Percentiles rank a stretch among this genome's conserved stretches.
phyloP scores from a whole-genome alignment of 2,113 vertebrate species.

The Phainopepla nitens region DNA sequence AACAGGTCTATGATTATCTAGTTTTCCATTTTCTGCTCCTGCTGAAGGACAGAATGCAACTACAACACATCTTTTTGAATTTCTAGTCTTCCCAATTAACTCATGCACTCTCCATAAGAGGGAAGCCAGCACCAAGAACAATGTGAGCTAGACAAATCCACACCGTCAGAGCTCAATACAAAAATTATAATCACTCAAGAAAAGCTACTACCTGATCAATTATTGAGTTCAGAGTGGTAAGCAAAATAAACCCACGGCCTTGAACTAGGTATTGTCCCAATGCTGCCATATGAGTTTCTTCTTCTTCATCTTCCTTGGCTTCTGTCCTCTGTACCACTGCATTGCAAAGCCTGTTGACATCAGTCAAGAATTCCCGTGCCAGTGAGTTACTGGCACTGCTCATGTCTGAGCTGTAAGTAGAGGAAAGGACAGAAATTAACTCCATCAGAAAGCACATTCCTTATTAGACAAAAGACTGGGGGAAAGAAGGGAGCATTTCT shows the following conservation, averaged over 20 bases:
- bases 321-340: constrained; percentile 88
- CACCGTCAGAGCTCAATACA: not conserved
- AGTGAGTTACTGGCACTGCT: constrained; percentile 93
- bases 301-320: constrained; percentile 87
- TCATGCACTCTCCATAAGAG: not conserved
- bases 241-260: constrained; percentile 89
- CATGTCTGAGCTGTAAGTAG: constrained; percentile 88
- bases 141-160: not conserved
- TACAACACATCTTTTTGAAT: not conserved
- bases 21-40: not conserved
- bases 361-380: constrained; percentile 95
- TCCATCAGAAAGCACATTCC: not conserved
- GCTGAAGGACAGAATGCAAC: not conserved
- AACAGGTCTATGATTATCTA: not conserved
- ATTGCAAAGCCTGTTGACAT: constrained; percentile 95
- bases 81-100: not conserved
- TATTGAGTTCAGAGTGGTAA: constrained; percentile 87
- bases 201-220: constrained; percentile 85
- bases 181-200: not conserved
- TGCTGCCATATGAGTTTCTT: constrained; percentile 92
- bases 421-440: not conserved
- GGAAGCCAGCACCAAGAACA: not conserved
- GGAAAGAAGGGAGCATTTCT: not conserved
- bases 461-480: not conserved
- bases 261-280: constrained; percentile 92